phyloP scores from a whole-genome alignment of 2,888 invertebrate genomes.

The Tenodera sinensis region DNA sequence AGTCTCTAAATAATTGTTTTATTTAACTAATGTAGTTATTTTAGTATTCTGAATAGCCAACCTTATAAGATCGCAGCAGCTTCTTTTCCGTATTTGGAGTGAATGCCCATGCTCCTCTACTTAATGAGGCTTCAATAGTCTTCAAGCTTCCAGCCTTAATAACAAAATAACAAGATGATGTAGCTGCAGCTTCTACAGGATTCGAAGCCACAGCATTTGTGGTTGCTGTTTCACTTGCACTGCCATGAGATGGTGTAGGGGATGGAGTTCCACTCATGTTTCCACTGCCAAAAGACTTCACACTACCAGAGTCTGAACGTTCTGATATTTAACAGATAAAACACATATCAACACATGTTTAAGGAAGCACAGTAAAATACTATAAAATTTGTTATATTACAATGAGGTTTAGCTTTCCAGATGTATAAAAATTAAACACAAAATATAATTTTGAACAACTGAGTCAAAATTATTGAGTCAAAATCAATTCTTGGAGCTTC shows the following conservation, averaged over 20 bases:
- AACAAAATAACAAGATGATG: slow-evolving; percentile 50
- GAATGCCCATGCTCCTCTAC: slow-evolving; percentile 56
- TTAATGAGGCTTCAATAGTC: slow-evolving; percentile 55
- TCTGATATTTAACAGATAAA: slow-evolving; percentile 8
- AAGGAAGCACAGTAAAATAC: no score
- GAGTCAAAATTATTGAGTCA: no score
- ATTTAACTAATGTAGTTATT: no score
- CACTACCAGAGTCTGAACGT: slow-evolving; percentile 20
- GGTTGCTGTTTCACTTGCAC: slow-evolving; percentile 4
- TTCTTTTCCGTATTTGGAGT: slow-evolving; percentile 59
- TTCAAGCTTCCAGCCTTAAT: slow-evolving; percentile 57
- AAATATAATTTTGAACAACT: no score
- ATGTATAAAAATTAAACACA: no score
- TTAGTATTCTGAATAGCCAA: slow-evolving; percentile 38
- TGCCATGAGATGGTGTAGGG: slow-evolving; percentile 25
- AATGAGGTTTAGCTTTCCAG: no score
- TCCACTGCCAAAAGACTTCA: slow-evolving; percentile 23
- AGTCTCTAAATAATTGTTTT: no score
- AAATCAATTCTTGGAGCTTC: no score
- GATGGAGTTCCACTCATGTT: slow-evolving; percentile 21
- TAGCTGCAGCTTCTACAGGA: neutral
- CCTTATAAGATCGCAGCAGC: slow-evolving; percentile 57
- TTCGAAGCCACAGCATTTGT: neutral
- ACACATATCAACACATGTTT: neutral
- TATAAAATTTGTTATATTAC: no score